Percentiles rank a stretch among this genome's conserved stretches.
These are phyloP conservation scores for Agrotis ipsilon DNA, from an alignment of 2,888 invertebrate genomes.

Conservation along the genomic window DNA sequence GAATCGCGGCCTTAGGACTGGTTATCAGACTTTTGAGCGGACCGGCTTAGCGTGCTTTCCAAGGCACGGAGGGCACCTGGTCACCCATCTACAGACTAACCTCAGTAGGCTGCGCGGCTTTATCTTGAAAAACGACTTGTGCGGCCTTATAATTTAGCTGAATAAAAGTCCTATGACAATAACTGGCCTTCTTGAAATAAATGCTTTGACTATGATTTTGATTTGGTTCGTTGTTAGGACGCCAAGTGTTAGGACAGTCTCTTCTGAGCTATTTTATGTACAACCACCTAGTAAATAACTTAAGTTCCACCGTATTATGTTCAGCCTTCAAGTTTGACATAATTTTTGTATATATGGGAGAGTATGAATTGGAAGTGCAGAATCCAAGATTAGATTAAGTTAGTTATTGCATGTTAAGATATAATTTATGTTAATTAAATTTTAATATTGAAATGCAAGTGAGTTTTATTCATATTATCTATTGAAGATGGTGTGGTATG, in stretches of 20 bases:
- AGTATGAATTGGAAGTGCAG: constrained; percentile 4
- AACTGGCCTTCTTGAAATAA: neutral
- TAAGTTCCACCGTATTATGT: constrained; percentile 40
- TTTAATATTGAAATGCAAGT: constrained; percentile 10
- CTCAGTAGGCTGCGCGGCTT: too few relatives aligned
- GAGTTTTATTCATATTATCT: constrained; percentile 23
- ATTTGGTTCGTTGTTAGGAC: too few relatives aligned
- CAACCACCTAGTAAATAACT: constrained; percentile 29
- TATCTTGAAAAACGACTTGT: too few relatives aligned
- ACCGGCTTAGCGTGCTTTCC: too few relatives aligned
- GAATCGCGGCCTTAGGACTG: too few relatives aligned
- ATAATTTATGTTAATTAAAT: constrained; percentile 43
- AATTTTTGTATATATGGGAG: constrained; percentile 12
- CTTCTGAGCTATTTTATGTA: constrained; percentile 20
- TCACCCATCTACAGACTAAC: too few relatives aligned
- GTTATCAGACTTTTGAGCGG: too few relatives aligned
- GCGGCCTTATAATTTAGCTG: too few relatives aligned
- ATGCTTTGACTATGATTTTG: too few relatives aligned
- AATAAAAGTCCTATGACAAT: too few relatives aligned
- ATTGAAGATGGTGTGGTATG: too few relatives aligned
- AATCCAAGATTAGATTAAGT: constrained; percentile 14
- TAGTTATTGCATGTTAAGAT: constrained; percentile 21
- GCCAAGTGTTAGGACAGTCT: neutral
- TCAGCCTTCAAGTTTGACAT: constrained; percentile 6
- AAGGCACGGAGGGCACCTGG: too few relatives aligned